Base-by-base conservation (phyloP, 2,888 invertebrate genomes). In the Bellardia bayeri region DNA sequence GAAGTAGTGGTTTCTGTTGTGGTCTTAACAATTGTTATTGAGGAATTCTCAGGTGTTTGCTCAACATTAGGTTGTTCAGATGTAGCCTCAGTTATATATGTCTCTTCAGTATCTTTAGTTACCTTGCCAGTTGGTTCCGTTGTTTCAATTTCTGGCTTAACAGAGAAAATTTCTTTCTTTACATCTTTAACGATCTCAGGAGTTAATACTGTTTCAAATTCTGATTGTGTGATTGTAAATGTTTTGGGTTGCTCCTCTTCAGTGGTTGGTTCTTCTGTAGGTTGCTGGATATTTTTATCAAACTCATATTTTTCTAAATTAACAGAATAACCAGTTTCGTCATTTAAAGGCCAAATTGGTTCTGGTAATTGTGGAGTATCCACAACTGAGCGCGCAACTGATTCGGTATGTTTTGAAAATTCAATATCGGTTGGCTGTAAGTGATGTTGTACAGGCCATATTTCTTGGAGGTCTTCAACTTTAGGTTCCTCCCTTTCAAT, bases 381-480 rank as follows among this genome's bases (percentile, higher is more conserved):
- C 45, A 45, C 23, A 49, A 74, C 54, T 66, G 90, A 82, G 61
- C 61, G 64, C 9, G 30, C 66, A n/a, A 63, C 37, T 54, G 90
- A 85, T 85, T 91, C 91, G 76, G 33, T 63, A 75, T 91, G 91
- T 49, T 91, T 90, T 30, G 93, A 93, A 88, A 92, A 91, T 80
- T 92, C 92, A 90, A 93, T 93, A 63, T 91, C 90, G 72, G 91
- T 91, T 72, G 91, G 88, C 82, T 89, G 88, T 66, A 93, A 89
- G 88, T 93, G 92, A 89, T 93, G 92, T 89, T 93, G 90, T 66
- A 90, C 81, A 68, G 94, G 94, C 94, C 94, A 94, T 89, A 94
- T 94, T 37, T 93, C 91, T 61, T 90, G 87, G 78, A 94, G 91
- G 87, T 94, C 90, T 90, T 93, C 91, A 8, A 93, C 88, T 74